Evolutionary conservation across 1,140 invertebrate genomes (phyloP), one percentile per base, ranked within the genome.

Genomic region (Pogonomyrmex californicus): DNA sequence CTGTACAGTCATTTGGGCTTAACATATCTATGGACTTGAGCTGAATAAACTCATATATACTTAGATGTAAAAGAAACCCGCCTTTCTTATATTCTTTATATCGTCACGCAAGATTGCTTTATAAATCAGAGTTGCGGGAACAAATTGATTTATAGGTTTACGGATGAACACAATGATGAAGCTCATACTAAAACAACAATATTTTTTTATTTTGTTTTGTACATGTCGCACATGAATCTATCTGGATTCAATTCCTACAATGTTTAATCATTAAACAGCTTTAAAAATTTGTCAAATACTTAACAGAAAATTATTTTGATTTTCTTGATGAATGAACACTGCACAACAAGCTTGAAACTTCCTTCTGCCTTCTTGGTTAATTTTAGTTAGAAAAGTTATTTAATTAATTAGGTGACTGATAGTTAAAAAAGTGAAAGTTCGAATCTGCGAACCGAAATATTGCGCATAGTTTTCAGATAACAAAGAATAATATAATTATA

Each of bases 171-270:
- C 23, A 38, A 65, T 49, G 23, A 66, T 9, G 6, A 6, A 30
- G 47, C 17, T 66, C 1, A n/a, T 36, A 3, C 14, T 65, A 68
- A 81, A 68, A 81, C 41, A 81, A 36, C 23, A 78, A 0, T 68
- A 30, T 54, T 41, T 4, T 41, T 81, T 81, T 81, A 81, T 81
- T 81, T 81, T 5, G n/a, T 49, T 38, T 66, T 12, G 2, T 68
- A 81, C 44, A 70, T 23, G 23, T 66, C n/a, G 2, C 54, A 81
- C 47, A 51, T 51, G 0, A 6, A 66, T n/a, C n/a, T 54, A 23
- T 6, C 12, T 79, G 38, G 17, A 38, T 7, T 79, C 23, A 12
- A 54, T 54, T 81, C 68, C 62, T 54, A 68, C 44, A 78, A 51
- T 23, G 41, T 36, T 41, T 68, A 81, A 7, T 51, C 14, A 44